Evolutionary conservation across 2,113 vertebrate genomes (phyloP), one percentile per base, ranked within the genome.

Genomic region (Elephantulus edwardii): DNA sequence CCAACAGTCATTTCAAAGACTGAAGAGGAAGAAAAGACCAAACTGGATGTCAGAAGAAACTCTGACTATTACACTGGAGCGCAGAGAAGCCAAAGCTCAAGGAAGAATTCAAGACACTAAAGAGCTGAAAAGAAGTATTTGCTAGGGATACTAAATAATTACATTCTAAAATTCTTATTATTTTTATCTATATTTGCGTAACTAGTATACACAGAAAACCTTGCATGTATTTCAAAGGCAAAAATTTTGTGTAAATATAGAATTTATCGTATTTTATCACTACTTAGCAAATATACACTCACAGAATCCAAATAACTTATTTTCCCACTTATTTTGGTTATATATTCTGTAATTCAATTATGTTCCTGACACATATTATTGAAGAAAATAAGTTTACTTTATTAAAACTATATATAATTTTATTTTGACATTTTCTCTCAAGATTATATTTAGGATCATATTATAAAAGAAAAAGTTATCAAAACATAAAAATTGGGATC

Each of bases 341-440:
- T 56, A 19, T 40, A 88, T 78, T 66, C 16, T 70, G 4, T 85
- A 89, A 52, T 76, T 60, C 3, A 46, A 40, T 42, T 85, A 58
- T 38, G 1, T 81, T 60, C 76, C 11, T 62, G 54, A 71, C 26
- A 16, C 1, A 40, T 1, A 16, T 46, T 71, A 56, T 14, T 92
- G 24, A 76, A 84, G 30, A 70, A 42, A 86, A 62, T 80, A 2
- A 70, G 64, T 62, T 46, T 4, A 33, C 42, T 71, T 82, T 86
- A 42, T 82, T 81, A 70, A 81, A n/a, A 3, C 6, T 84, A 86
- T 85, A 33, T 77, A 56, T 82, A 68, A 64, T 16, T 82, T 89
- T n/a, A 30, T 76, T 46, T 76, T 12, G 4, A 82, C 30, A 46
- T 72, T 85, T 48, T 70, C 7, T 76, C 19, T 60, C 35, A 33